Base-by-base conservation (phyloP, 2,797 vertebrate species). In the Cuculus canorus region DNA sequence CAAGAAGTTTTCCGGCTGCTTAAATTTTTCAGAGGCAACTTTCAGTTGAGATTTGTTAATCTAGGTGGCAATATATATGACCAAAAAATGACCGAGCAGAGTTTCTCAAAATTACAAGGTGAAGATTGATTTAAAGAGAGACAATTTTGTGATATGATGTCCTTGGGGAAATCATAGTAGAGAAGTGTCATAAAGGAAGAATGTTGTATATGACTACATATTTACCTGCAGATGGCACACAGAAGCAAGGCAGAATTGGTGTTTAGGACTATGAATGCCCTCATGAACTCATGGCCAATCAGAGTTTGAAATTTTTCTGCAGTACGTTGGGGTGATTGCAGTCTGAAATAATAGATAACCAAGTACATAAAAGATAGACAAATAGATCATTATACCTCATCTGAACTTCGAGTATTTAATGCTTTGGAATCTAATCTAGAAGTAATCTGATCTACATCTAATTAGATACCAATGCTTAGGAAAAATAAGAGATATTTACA, bases 401-500 rank as follows among this genome's bases (percentile, higher is more conserved):
- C 79, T 88, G 56, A 78, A 93, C 65, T 91, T 87, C 56, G 61
- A 85, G 70, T 92, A 80, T 88, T 90, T 85, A 66, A 64, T 90
- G 52, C 60, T 95, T 97, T 91, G 54, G 32, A 94, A 75, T 88
- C 41, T 65, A 54, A 61, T 73, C 15, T 81, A 63, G 47, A 81
- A 81, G 9, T 59, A 70, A 78, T 59, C 22, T 69, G 33, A n/a
- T 65, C 61, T 79, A 57, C 43, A 70, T 59, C 25, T 84, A 24
- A 77, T 61, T 80, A 77, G 30, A 25, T 56, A 56, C 9, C 28
- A 91, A 39, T 73, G 28, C 77, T 96, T 95, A 73, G 68, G 45
- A 86, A 53, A 50, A 19, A n/a, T 27, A 32, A 72, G 70, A 81
- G 65, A 48, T 76, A 90, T 94, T 94, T 61, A 63, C 39, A 78